Percentiles rank a stretch among this genome's conserved stretches.
Evolutionary conservation across 2,888 invertebrate genomes (phyloP).

Genomic region (Cataglyphis rosenhaueri): DNA sequence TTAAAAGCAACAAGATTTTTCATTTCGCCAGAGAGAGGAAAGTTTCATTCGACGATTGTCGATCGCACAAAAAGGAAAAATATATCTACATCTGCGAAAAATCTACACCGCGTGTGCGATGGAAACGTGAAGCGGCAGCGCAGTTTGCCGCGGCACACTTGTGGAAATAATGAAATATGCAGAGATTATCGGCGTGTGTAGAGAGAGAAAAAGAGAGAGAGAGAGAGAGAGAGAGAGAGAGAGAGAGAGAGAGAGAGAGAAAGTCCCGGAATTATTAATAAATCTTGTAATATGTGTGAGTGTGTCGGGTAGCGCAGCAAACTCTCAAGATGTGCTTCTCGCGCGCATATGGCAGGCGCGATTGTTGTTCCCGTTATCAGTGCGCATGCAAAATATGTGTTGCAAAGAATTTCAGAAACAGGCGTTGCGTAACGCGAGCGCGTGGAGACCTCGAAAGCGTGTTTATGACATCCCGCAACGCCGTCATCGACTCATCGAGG

Average conservation of each 20-base stretch:
- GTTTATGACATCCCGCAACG: conserved; percentile 53
- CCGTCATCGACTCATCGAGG: conserved; percentile 59
- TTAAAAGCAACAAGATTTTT: background rate
- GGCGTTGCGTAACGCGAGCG: conserved; percentile 49
- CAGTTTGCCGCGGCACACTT: conserved; percentile 36
- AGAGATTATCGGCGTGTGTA: conserved; percentile 25
- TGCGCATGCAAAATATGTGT: conserved; percentile 38
- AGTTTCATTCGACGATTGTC: background rate
- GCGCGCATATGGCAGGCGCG: background rate
- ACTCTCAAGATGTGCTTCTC: background rate
- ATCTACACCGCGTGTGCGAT: background rate
- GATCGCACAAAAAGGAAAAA: background rate
- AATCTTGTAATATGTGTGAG: conserved; percentile 22
- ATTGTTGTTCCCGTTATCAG: conserved; percentile 36
- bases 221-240: too few relatives aligned
- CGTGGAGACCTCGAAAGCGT: conserved; percentile 36
- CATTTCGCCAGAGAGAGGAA: background rate
- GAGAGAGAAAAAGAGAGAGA: background rate
- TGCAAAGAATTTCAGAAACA: conserved; percentile 39
- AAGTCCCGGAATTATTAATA: conserved; percentile 14
- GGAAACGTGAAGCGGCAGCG: background rate
- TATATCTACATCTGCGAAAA: background rate
- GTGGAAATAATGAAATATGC: conserved; percentile 59
- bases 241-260: too few relatives aligned
- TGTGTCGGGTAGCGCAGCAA: background rate